Evolutionary conservation across 1,140 invertebrate species (phyloP).

Genomic region (Hylaeus volcanicus): DNA sequence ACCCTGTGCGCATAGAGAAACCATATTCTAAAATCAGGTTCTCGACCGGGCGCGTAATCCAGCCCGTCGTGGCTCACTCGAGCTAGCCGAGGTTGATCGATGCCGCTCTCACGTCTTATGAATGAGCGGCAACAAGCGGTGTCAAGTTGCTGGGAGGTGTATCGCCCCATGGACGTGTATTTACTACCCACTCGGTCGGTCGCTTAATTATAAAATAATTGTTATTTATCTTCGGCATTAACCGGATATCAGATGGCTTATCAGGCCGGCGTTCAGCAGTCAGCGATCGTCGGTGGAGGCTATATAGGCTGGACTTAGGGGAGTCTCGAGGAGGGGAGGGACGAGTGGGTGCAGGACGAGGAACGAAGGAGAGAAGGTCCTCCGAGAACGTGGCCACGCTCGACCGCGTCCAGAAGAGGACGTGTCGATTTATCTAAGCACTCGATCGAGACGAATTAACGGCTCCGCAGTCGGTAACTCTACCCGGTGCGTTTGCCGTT

Average conservation of each 20-base stretch:
- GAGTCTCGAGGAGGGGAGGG: not conserved
- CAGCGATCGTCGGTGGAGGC: conserved; percentile 12
- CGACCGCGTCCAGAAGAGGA: conserved; percentile 49
- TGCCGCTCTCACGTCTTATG: conserved; percentile 68
- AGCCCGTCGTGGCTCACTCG: conserved; percentile 23
- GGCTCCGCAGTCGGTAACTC: conserved; percentile 61
- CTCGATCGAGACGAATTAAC: conserved; percentile 68
- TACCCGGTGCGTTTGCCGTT: conserved; percentile 56
- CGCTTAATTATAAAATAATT: conserved; percentile 76
- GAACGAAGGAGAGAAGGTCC: conserved; percentile 15
- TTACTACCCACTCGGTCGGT: conserved; percentile 56
- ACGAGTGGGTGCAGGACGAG: conserved; percentile 7
- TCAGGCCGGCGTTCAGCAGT: conserved; percentile 40
- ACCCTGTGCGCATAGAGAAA: too few species aligned
- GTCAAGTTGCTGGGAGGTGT: conserved; percentile 64
- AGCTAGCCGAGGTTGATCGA: conserved; percentile 64
- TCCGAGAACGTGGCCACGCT: conserved; percentile 43
- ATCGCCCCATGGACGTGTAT: conserved; percentile 55
- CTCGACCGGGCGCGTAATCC: not conserved
- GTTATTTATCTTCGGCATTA: conserved; percentile 70
- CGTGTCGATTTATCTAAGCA: conserved; percentile 67
- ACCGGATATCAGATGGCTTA: conserved; percentile 63
- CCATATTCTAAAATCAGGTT: too few species aligned
- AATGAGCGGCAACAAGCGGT: conserved; percentile 64
- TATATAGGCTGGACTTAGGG: conserved; percentile 19